Base-by-base conservation (phyloP, 2,113 vertebrate species). In the Pholis gunnellus region DNA sequence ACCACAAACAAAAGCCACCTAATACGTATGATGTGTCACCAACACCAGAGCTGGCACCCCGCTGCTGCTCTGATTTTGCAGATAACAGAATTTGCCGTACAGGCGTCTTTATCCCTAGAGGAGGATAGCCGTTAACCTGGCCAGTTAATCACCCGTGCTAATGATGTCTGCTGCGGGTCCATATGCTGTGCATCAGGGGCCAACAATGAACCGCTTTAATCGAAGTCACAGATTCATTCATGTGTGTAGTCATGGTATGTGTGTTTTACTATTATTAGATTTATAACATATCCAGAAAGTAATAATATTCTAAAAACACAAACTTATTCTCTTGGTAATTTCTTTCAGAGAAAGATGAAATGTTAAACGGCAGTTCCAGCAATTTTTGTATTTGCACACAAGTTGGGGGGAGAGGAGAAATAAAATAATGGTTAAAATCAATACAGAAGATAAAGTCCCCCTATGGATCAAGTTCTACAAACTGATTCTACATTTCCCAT, bases 131-230 rank as follows among this genome's bases (percentile, higher is more conserved):
- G 78, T 91, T 94, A 93, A 94, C 92, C 94, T 91, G 91, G 87
- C 82, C 78, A 79, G 84, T 92, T 93, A 93, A 93, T 94, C 87
- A 92, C 31, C 81, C 90, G 72, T 93, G 88, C 72, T 92, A 92
- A 94, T 93, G 82, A 74, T 74, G 73, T 88, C 88, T 93, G 90
- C 88, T 91, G 91, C 2, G 86, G 87, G 88, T 87, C 91, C 91
- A 91, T 94, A 92, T 93, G 93, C 78, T 83, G 64, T 50, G 64
- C 54, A 69, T 80, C 64, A 70, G 80, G 72, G 88, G 81, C 89
- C 89, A 91, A 77, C 57, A 82, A 82, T 59, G 59, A 84, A 59
- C 70, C 80, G 84, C 82, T 86, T 77, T 89, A 79, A 85, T 72
- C 71, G 36, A 20, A 76, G 72, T 68, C 72, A 48, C 75, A 75